A percentile compares a stretch with the other conserved stretches of the same genome.
phyloP scores from a whole-genome alignment of 1,140 invertebrate genomes.

The Zaprionus africanus region DNA sequence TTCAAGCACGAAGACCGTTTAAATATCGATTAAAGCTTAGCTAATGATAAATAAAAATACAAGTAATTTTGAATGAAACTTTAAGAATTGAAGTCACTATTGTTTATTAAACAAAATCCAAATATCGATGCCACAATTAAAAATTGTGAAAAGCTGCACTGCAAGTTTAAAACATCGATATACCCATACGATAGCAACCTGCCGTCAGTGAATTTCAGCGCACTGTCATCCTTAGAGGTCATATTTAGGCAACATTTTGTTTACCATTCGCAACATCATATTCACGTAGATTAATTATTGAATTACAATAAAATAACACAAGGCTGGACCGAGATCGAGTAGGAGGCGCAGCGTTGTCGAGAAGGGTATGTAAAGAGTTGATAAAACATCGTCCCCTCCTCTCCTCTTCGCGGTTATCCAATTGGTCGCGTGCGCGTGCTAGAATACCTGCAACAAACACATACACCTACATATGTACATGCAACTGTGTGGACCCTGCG shows the following conservation, averaged over 20 bases:
- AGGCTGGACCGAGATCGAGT: conserved; percentile 3
- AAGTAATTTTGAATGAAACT: not conserved
- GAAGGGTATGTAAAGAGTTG: conserved; percentile 3
- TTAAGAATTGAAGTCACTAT: not conserved
- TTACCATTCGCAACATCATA: conserved; percentile 45
- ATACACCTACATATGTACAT: not conserved
- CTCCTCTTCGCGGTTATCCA: not conserved
- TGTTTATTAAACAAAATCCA: not conserved
- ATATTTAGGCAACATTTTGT: conserved; percentile 57
- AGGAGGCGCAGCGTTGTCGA: not conserved
- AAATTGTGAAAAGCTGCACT: not conserved
- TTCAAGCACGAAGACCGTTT: no score
- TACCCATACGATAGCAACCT: not conserved
- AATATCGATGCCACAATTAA: not conserved
- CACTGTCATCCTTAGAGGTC: conserved; percentile 53
- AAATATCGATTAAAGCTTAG: not conserved
- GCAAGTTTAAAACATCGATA: not conserved
- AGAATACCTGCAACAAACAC: not conserved
- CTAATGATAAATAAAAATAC: not conserved
- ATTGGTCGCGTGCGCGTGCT: conserved; percentile 1
- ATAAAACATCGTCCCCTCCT: not conserved
- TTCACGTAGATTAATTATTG: conserved; percentile 12
- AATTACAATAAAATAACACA: conserved; percentile 1
- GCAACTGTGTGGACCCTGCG: not conserved
- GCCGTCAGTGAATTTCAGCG: conserved; percentile 2